Percentiles rank a stretch among this genome's conserved stretches.
Evolutionary conservation across 2,113 vertebrate species (phyloP).

Genomic region (Nansenia antarctica): DNA sequence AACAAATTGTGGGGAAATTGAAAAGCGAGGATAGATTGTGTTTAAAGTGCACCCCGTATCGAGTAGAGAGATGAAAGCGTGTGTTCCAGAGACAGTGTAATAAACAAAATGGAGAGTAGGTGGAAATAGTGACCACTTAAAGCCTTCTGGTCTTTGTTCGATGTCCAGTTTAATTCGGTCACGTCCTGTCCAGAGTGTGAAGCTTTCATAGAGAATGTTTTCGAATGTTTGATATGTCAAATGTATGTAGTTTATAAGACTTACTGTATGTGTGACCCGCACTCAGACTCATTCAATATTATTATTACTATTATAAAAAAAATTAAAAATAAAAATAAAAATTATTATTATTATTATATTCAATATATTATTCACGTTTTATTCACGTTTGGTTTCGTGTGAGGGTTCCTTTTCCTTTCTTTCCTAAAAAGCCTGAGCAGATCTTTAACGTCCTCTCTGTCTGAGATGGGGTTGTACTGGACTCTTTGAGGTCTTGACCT

Average conservation of each 20-base stretch:
- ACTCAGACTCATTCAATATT: too few species aligned
- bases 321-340: too few species aligned
- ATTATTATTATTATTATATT: too few species aligned
- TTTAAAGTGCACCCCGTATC: background rate
- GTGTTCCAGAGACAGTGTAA: background rate
- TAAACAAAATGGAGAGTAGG: background rate
- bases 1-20: background rate
- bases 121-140: conserved; percentile 1
- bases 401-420: too few species aligned
- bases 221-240: background rate
- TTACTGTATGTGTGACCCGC: too few species aligned
- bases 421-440: too few species aligned
- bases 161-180: background rate
- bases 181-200: background rate
- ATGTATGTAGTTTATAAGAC: background rate
- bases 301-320: too few species aligned
- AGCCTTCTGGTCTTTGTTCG: background rate
- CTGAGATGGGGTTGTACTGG: too few species aligned
- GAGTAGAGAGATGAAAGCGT: background rate
- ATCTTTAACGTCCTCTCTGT: too few species aligned
- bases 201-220: background rate
- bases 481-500: too few species aligned
- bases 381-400: too few species aligned
- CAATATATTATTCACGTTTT: too few species aligned
- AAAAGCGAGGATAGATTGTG: background rate